Conservation (phyloP, 2,888 invertebrate genomes). For the Parnassius apollo region DNA sequence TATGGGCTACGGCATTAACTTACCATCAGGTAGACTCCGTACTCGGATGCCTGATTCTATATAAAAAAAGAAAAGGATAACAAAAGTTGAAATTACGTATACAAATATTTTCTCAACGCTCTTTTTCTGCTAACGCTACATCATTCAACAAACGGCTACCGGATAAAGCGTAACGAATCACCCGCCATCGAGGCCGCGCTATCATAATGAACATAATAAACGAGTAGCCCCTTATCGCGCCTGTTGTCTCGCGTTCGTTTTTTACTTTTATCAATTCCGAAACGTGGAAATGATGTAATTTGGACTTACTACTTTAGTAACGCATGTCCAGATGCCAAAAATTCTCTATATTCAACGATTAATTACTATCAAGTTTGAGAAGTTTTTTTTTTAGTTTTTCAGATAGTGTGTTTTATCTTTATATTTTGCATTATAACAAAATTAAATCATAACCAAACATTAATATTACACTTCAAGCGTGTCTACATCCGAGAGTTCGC, state of each 20-base stretch:
- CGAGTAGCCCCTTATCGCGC: slow-evolving; percentile 39
- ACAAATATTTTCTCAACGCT: not conserved
- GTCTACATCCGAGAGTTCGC: too few species aligned
- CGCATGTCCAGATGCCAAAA: slow-evolving; percentile 3
- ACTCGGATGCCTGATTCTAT: too few species aligned
- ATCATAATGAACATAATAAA: slow-evolving; percentile 49
- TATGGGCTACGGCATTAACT: too few species aligned
- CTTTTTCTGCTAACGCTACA: slow-evolving; percentile 32
- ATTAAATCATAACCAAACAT: too few species aligned
- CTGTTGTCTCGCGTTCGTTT: slow-evolving; percentile 31
- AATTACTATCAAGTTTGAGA: slow-evolving; percentile 1
- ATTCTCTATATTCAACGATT: slow-evolving; percentile 1
- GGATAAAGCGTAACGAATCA: slow-evolving; percentile 48
- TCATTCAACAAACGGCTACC: slow-evolving; percentile 39
- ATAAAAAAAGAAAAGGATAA: too few species aligned
- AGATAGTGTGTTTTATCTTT: too few species aligned
- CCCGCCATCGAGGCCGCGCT: slow-evolving; percentile 35
- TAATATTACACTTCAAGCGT: too few species aligned
- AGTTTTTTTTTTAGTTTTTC: too few species aligned
- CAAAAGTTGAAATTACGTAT: too few species aligned
- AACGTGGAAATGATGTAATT: slow-evolving; percentile 28
- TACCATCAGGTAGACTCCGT: too few species aligned
- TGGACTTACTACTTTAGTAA: slow-evolving; percentile 17
- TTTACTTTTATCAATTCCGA: slow-evolving; percentile 37
- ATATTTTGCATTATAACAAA: too few species aligned